A percentile compares a stretch with the other conserved stretches of the same genome.
These are phyloP conservation scores for Cremastobaeus sp. DNA, from an alignment of 2,888 invertebrate genomes.

Conservation along the genomic window DNA sequence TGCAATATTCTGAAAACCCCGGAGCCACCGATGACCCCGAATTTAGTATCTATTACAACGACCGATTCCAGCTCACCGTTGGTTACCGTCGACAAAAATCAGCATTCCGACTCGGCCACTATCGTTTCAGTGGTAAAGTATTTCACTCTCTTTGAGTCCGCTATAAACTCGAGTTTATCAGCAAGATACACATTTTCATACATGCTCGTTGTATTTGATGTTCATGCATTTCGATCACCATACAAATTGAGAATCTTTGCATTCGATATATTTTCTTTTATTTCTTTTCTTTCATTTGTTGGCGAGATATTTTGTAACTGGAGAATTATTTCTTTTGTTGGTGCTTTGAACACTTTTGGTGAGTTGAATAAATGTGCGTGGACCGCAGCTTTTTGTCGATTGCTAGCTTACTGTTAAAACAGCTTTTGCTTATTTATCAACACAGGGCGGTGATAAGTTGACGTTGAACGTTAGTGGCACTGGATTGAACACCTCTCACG, in stretches of 20 bases:
- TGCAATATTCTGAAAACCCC: constrained; percentile 90
- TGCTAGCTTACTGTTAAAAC: constrained; percentile 63
- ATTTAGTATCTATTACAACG: constrained; percentile 75
- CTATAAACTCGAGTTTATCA: too few species aligned
- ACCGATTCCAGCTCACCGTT: constrained; percentile 74
- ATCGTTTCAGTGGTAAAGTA: constrained; percentile 89
- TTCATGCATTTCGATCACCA: too few species aligned
- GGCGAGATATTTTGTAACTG: background rate
- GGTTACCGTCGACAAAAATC: constrained; percentile 71
- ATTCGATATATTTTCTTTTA: too few species aligned
- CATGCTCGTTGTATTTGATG: too few species aligned
- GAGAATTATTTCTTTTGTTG: background rate
- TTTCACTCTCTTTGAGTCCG: too few species aligned
- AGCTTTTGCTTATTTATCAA: constrained; percentile 67
- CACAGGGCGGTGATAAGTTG: constrained; percentile 84
- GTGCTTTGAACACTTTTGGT: background rate
- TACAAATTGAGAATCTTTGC: too few species aligned
- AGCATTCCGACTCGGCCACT: constrained; percentile 81
- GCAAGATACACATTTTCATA: too few species aligned
- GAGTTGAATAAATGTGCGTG: constrained; percentile 43
- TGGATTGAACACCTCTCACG: constrained; percentile 67
- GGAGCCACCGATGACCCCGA: constrained; percentile 79
- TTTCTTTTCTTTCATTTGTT: background rate
- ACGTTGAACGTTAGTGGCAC: constrained; percentile 83
- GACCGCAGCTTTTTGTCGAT: constrained; percentile 60